phyloP scores from a whole-genome alignment of 2,888 invertebrate genomes.

The Sesia bembeciformis region DNA sequence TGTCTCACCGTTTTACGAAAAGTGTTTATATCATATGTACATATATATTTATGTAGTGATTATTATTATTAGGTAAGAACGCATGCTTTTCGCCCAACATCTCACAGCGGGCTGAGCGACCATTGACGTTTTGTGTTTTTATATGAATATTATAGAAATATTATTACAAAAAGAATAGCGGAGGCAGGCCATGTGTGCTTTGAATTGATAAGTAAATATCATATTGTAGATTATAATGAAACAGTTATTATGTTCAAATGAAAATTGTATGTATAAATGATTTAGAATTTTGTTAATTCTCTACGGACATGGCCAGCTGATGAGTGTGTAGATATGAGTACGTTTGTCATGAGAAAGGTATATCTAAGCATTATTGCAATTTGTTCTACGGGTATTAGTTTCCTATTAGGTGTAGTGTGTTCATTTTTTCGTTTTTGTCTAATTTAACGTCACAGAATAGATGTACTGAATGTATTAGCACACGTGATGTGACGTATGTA shows the following conservation, averaged over 20 bases:
- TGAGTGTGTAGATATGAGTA: slow-evolving; percentile 3
- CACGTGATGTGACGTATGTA: slow-evolving; percentile 44
- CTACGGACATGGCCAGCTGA: slow-evolving; percentile 3
- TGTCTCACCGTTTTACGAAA: no score
- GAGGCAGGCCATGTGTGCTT: slow-evolving; percentile 27
- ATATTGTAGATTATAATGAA: no score
- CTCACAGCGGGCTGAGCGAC: slow-evolving; percentile 14
- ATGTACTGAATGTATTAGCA: slow-evolving; percentile 52
- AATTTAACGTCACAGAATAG: slow-evolving; percentile 28
- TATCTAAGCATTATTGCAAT: slow-evolving; percentile 47
- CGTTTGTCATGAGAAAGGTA: slow-evolving; percentile 1
- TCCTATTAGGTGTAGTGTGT: slow-evolving; percentile 68
- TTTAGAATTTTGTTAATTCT: neutral
- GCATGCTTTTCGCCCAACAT: slow-evolving; percentile 3
- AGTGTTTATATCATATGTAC: no score
- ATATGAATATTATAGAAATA: neutral
- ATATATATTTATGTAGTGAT: slow-evolving; percentile 9
- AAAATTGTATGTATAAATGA: slow-evolving; percentile 9
- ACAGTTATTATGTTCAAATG: slow-evolving; percentile 12
- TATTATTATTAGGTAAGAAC: slow-evolving; percentile 6
- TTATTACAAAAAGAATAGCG: neutral
- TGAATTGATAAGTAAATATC: slow-evolving; percentile 9
- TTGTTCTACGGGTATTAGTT: slow-evolving; percentile 75
- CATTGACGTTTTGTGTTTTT: slow-evolving; percentile 1
- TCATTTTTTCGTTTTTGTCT: slow-evolving; percentile 55